A percentile compares a stretch with the other conserved stretches of the same genome.
phyloP scores from a whole-genome alignment of 2,797 vertebrate genomes.

The Myripristis murdjan region DNA sequence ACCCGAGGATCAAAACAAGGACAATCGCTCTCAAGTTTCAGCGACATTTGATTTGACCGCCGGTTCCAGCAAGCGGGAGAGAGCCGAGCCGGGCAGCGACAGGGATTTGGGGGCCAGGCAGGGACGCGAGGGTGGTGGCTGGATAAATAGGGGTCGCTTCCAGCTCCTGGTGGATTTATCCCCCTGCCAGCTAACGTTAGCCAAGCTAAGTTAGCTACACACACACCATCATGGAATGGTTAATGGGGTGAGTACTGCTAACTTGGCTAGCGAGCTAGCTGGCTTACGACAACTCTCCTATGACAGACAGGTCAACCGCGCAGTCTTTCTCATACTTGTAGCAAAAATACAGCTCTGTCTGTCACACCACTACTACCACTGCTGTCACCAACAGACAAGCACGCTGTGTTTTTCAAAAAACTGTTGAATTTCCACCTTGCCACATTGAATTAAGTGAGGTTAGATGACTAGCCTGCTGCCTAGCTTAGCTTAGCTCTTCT shows the following conservation, averaged over 20 bases:
- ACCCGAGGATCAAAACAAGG: conserved; percentile 79
- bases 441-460: conserved; percentile 2
- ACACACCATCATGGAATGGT: conserved; percentile 92
- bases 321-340: conserved; percentile 31
- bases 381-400: conserved; percentile 18
- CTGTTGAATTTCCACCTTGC: conserved; percentile 1
- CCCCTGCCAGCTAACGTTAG: conserved; percentile 79
- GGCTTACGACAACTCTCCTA: conserved; percentile 34
- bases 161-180: conserved; percentile 82
- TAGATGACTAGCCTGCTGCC: conserved; percentile 46
- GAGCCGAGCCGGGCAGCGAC: conserved; percentile 62
- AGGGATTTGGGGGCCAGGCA: conserved; percentile 58
- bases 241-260: conserved; percentile 93
- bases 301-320: conserved; percentile 65
- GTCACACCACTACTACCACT: conserved; percentile 25
- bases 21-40: conserved; percentile 66
- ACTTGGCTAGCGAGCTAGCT: conserved; percentile 56
- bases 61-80: conserved; percentile 52
- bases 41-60: conserved; percentile 48
- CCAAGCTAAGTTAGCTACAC: conserved; percentile 71
- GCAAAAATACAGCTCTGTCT: conserved; percentile 3
- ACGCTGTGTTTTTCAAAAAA: conserved; percentile 25
- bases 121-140: conserved; percentile 73
- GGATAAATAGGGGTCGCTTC: conserved; percentile 79
- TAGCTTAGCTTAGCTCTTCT: conserved; percentile 61